These are phyloP conservation scores for Heteractis magnifica DNA, from an alignment of 92 coral and sea anemone genomes.

Conservation along the genomic window DNA sequence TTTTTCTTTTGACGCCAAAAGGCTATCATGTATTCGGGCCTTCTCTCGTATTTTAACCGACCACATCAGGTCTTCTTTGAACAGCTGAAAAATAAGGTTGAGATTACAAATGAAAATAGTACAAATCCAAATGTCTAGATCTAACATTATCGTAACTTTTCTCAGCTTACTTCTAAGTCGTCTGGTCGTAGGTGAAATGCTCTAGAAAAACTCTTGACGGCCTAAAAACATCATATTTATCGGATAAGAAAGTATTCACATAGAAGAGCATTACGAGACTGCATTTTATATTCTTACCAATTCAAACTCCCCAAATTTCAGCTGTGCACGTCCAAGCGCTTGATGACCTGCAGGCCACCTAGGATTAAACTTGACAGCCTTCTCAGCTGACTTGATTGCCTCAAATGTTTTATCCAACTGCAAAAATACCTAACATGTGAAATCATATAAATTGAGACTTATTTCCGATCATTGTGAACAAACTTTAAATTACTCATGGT, in stretches of 20 bases:
- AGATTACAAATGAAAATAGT: background rate
- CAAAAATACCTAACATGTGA: conserved; percentile 57
- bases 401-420: conserved; percentile 89
- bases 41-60: conserved; percentile 55
- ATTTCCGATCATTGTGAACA: background rate
- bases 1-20: conserved; percentile 1
- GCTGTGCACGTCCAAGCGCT: conserved; percentile 94
- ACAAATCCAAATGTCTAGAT: background rate
- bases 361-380: conserved; percentile 75
- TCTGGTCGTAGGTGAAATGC: conserved; percentile 84
- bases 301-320: conserved; percentile 88
- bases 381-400: conserved; percentile 85
- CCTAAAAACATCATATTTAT: conserved; percentile 43
- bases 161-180: conserved; percentile 64
- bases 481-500: background rate
- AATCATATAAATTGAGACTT: background rate
- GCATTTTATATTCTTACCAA: conserved; percentile 52
- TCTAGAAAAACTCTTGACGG: conserved; percentile 78
- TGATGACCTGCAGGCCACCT: conserved; percentile 70
- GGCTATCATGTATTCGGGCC: conserved; percentile 30
- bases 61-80: conserved; percentile 75
- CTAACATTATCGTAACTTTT: background rate
- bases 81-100: conserved; percentile 36
- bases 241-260: background rate
- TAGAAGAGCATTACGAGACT: background rate